A percentile compares a stretch with the other conserved stretches of the same genome.
Conservation (phyloP, 2,797 vertebrate species). For the Hydrophis major region DNA sequence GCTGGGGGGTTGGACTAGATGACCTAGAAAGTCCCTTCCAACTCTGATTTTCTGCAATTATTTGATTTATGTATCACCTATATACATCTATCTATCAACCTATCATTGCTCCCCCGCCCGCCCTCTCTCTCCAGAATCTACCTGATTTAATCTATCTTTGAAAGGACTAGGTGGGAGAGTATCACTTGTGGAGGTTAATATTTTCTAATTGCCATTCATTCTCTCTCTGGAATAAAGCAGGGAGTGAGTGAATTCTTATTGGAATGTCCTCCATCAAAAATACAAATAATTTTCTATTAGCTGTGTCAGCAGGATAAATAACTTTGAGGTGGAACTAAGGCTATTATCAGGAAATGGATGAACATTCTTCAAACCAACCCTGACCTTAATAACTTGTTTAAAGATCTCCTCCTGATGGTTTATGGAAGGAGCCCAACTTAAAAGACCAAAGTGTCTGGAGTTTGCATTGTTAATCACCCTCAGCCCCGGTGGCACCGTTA, state of each 20-base stretch:
- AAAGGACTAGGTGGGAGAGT: conserved; percentile 36
- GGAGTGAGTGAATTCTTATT: conserved; percentile 50
- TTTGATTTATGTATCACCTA: neutral
- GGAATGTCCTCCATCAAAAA: conserved; percentile 55
- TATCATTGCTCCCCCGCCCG: neutral
- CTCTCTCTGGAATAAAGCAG: conserved; percentile 51
- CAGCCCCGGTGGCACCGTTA: conserved; percentile 45
- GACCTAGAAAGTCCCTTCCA: too few species aligned
- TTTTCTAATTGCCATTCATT: conserved; percentile 53
- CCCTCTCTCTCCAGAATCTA: neutral
- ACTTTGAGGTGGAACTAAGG: conserved; percentile 44
- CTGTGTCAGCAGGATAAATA: conserved; percentile 59
- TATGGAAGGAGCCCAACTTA: conserved; percentile 60
- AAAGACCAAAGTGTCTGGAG: conserved; percentile 62
- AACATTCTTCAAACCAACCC: conserved; percentile 61
- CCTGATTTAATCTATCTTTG: conserved; percentile 12
- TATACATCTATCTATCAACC: neutral
- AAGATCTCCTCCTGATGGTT: conserved; percentile 53
- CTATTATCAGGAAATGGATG: conserved; percentile 55
- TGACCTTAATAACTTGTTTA: conserved; percentile 61
- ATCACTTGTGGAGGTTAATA: conserved; percentile 51
- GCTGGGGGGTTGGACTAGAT: too few species aligned
- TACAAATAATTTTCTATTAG: conserved; percentile 63
- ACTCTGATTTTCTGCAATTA: too few species aligned
- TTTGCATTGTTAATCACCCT: conserved; percentile 52